phyloP scores from a whole-genome alignment of 2,888 invertebrate species.

The Panzeria rudis region DNA sequence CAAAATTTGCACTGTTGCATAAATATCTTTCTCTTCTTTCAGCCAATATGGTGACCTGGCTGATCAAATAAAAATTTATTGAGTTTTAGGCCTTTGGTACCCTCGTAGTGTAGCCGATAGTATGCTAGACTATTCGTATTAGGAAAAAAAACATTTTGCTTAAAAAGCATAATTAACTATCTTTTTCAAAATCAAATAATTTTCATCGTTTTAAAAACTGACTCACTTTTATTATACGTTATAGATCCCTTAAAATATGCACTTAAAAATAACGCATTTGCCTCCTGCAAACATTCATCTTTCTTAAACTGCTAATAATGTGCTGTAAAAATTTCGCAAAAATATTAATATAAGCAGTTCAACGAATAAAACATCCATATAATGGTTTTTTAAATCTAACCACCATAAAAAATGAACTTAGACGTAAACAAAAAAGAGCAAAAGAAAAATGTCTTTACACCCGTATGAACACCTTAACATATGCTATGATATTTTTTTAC shows the following conservation, averaged over 20 bases:
- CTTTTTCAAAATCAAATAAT: too few relatives aligned
- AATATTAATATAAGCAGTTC: conserved; percentile 35
- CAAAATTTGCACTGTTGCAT: too few relatives aligned
- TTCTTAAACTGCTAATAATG: conserved; percentile 44
- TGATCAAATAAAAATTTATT: too few relatives aligned
- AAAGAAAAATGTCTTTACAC: conserved; percentile 55
- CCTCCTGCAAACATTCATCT: not conserved
- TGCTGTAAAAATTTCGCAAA: conserved; percentile 35
- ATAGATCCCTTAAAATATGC: conserved; percentile 20
- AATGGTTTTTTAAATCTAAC: conserved; percentile 42
- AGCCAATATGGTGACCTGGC: too few relatives aligned
- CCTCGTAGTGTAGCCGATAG: too few relatives aligned
- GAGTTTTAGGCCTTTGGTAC: too few relatives aligned
- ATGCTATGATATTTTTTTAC: conserved; percentile 66
- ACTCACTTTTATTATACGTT: not conserved
- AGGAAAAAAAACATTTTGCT: too few relatives aligned
- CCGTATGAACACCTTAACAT: conserved; percentile 64
- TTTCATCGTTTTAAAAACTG: too few relatives aligned
- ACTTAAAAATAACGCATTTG: conserved; percentile 12
- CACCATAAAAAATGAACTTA: conserved; percentile 47
- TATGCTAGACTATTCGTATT: too few relatives aligned
- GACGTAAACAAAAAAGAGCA: conserved; percentile 49
- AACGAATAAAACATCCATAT: conserved; percentile 29
- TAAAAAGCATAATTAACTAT: too few relatives aligned
- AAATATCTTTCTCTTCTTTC: too few relatives aligned